Evolutionary conservation across 2,113 vertebrate species (phyloP).

Genomic region (Pangasianodon gigas): DNA sequence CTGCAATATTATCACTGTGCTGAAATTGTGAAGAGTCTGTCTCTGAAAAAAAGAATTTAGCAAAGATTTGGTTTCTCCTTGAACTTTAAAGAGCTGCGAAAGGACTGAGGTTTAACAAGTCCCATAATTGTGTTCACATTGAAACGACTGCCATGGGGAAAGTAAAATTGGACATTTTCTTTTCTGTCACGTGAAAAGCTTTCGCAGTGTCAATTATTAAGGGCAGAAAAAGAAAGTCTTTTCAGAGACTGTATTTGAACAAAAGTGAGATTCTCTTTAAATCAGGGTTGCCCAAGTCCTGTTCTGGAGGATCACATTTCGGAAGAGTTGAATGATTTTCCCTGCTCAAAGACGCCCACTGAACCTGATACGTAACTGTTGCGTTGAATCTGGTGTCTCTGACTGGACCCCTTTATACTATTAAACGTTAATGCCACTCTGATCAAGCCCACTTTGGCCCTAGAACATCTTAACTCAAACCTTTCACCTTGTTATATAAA

Average conservation of each 20-base stretch:
- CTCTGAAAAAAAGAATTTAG: not conserved
- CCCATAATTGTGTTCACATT: not conserved
- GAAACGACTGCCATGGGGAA: not conserved
- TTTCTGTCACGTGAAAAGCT: not conserved
- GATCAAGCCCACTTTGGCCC: not conserved
- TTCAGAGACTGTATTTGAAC: not conserved
- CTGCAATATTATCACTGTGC: not conserved
- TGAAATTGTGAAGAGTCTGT: not conserved
- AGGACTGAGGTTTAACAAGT: not conserved
- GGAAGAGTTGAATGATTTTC: not conserved
- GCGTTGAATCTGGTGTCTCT: not conserved
- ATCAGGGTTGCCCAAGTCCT: not conserved
- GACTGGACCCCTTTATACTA: not conserved
- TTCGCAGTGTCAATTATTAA: not conserved
- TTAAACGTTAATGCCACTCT: not conserved
- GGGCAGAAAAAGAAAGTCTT: not conserved
- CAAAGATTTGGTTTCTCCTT: not conserved
- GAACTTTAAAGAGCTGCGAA: not conserved
- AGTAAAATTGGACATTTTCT: not conserved
- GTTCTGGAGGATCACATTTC: not conserved
- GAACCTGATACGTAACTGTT: not conserved
- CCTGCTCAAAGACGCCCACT: not conserved
- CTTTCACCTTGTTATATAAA: not conserved
- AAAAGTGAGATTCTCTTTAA: not conserved
- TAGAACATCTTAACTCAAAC: not conserved